These are phyloP conservation scores for Drosophila jambulina DNA, from an alignment of 1,140 invertebrate genomes.

Conservation along the genomic window DNA sequence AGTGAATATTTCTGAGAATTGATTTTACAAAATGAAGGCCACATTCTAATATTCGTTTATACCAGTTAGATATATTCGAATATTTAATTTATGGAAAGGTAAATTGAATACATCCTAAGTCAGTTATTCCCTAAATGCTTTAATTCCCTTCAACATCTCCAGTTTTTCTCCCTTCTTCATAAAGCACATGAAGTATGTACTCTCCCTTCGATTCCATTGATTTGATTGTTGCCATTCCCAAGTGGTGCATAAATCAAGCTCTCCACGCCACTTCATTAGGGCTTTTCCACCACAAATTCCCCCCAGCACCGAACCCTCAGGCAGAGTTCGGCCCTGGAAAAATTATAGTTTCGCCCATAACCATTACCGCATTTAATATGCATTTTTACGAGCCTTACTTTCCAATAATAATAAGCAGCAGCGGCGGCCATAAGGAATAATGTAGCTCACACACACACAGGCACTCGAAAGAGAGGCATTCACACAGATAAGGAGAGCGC, in stretches of 20 bases:
- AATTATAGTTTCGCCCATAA: slow-evolving; percentile 55
- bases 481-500: slow-evolving; percentile 35
- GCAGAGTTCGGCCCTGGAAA: slow-evolving; percentile 11
- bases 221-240: slow-evolving; percentile 37
- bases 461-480: background rate
- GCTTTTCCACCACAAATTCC: slow-evolving; percentile 2
- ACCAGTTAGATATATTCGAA: background rate
- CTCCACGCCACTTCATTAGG: slow-evolving; percentile 51
- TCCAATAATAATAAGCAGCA: slow-evolving; percentile 61
- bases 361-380: slow-evolving; percentile 69
- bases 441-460: slow-evolving; percentile 2
- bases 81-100: background rate
- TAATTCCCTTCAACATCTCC: background rate
- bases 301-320: slow-evolving; percentile 19
- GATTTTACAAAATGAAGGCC: background rate
- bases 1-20: background rate
- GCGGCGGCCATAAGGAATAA: slow-evolving; percentile 44
- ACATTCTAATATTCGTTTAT: background rate
- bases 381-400: slow-evolving; percentile 63
- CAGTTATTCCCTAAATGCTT: background rate
- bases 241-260: slow-evolving; percentile 43
- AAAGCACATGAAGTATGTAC: background rate
- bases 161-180: background rate
- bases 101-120: background rate
- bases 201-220: slow-evolving; percentile 32